Evolutionary conservation across 2,113 vertebrate species (phyloP).

Genomic region (Ivindomyrus marchei): DNA sequence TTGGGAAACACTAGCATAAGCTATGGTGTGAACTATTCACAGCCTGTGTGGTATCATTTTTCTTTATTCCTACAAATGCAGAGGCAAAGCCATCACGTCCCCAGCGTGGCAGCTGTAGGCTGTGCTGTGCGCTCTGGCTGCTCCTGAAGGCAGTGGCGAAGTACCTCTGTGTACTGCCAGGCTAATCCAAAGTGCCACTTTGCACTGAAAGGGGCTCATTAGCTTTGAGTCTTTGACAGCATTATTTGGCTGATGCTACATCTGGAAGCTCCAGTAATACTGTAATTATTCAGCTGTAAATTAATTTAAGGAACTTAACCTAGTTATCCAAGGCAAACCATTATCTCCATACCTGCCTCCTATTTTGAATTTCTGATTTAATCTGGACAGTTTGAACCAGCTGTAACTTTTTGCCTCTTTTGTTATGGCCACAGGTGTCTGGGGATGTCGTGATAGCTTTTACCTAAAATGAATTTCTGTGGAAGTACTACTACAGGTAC

Average conservation of each 20-base stretch:
- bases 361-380: not conserved
- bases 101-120: not conserved
- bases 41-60: not conserved
- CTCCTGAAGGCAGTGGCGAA: not conserved
- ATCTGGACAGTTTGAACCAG: not conserved
- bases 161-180: not conserved
- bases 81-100: not conserved
- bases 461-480: not conserved
- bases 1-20: not conserved
- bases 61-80: not conserved
- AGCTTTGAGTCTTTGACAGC: not conserved
- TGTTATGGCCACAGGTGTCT: not conserved
- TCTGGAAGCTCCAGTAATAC: not conserved
- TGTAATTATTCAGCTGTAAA: not conserved
- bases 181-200: not conserved
- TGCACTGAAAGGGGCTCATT: not conserved
- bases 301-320: not conserved
- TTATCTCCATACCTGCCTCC: not conserved
- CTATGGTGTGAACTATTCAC: not conserved
- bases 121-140: not conserved
- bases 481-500: not conserved
- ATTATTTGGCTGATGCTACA: not conserved
- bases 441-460: not conserved
- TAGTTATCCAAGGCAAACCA: not conserved
- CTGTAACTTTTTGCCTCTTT: not conserved